Percentiles rank a stretch among this genome's conserved stretches.
Conservation (phyloP, 2,888 invertebrate genomes). For the Clitarchus hookeri region DNA sequence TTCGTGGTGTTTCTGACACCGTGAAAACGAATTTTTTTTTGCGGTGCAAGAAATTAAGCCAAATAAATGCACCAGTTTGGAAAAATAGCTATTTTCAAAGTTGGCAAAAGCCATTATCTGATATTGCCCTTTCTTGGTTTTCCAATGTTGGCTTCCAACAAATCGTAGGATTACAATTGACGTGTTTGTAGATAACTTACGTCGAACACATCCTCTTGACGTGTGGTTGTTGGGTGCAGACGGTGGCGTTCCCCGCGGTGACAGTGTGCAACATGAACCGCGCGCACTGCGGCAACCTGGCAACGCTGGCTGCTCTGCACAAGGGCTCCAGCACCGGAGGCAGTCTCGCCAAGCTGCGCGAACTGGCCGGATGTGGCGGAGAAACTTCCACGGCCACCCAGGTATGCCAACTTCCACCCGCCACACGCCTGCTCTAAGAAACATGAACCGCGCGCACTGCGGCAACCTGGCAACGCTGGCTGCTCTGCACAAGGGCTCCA, state of each 20-base stretch:
- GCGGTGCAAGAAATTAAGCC: too few species aligned
- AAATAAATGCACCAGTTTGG: too few species aligned
- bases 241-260: constrained; percentile 39
- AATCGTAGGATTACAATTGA: too few species aligned
- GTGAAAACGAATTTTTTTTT: too few species aligned
- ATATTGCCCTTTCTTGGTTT: too few species aligned
- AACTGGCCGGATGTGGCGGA: constrained; percentile 27
- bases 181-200: too few species aligned
- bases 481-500: constrained; percentile 32
- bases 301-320: constrained; percentile 32
- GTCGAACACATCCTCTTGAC: background rate
- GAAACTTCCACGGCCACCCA: background rate
- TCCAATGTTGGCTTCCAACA: too few species aligned
- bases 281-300: constrained; percentile 40
- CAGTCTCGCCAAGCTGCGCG: constrained; percentile 32
- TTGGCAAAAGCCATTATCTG: too few species aligned
- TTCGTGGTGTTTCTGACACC: too few species aligned
- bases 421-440: too few species aligned
- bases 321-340: constrained; percentile 33
- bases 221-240: constrained; percentile 7
- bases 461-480: constrained; percentile 36
- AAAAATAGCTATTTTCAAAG: too few species aligned
- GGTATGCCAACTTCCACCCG: background rate
- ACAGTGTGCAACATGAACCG: constrained; percentile 42
- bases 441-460: constrained; percentile 42